These are phyloP conservation scores for Anoura caudifer DNA, from an alignment of 2,113 vertebrate genomes.

Conservation along the genomic window DNA sequence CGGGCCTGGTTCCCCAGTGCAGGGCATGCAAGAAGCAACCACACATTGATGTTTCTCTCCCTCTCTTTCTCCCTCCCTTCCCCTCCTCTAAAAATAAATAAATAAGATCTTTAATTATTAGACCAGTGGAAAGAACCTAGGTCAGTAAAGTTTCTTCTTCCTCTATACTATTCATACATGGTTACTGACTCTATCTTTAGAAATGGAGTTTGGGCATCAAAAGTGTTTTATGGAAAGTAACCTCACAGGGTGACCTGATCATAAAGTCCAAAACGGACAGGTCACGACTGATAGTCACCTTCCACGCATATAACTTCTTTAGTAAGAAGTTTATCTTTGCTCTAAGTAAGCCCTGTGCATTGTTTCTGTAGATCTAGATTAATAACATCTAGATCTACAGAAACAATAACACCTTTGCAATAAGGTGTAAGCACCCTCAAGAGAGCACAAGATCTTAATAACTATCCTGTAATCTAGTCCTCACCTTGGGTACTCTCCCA, in stretches of 20 bases:
- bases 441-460: background rate
- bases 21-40: too few species aligned
- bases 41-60: too few species aligned
- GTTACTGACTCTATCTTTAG: too few species aligned
- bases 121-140: background rate
- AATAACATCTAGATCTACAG: background rate
- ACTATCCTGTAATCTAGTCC: background rate
- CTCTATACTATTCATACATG: background rate
- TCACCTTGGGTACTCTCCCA: background rate
- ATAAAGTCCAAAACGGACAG: background rate
- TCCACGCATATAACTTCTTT: background rate
- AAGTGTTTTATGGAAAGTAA: too few species aligned
- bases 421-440: background rate
- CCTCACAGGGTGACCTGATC: background rate
- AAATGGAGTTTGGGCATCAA: too few species aligned
- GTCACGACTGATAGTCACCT: background rate
- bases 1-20: too few species aligned
- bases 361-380: background rate
- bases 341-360: background rate
- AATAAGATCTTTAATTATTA: too few species aligned
- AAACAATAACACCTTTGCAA: background rate
- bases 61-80: too few species aligned
- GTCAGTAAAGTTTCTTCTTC: background rate
- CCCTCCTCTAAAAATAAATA: too few species aligned
- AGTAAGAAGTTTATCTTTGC: background rate